A percentile compares a stretch with the other conserved stretches of the same genome.
phyloP scores from a whole-genome alignment of 1,140 invertebrate species.

The Aphidius ervi region DNA sequence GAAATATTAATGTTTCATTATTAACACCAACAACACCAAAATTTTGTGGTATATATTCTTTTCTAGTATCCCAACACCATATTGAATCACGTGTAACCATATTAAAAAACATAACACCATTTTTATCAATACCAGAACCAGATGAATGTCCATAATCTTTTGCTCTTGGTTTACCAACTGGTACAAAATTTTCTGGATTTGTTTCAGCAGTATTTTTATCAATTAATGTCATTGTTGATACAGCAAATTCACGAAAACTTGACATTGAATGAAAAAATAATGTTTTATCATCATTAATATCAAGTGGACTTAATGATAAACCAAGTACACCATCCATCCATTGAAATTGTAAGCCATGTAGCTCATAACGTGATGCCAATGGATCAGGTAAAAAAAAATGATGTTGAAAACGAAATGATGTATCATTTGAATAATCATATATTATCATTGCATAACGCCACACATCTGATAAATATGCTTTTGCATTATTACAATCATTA shows the following conservation, averaged over 20 bases:
- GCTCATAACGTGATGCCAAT: conserved; percentile 59
- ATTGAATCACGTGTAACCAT: conserved; percentile 69
- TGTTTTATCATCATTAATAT: conserved; percentile 56
- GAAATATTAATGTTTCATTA: conserved; percentile 64
- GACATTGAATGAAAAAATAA: conserved; percentile 78
- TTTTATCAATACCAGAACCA: conserved; percentile 64
- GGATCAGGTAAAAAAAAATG: conserved; percentile 76
- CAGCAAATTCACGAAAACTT: conserved; percentile 69
- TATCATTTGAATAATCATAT: conserved; percentile 62
- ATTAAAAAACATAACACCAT: conserved; percentile 74
- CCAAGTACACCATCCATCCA: conserved; percentile 81
- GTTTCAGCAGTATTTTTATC: conserved; percentile 56
- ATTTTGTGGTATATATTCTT: conserved; percentile 63
- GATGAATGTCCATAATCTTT: conserved; percentile 67
- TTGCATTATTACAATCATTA: conserved; percentile 61
- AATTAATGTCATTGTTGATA: conserved; percentile 61
- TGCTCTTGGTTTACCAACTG: conserved; percentile 58
- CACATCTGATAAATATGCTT: conserved; percentile 70
- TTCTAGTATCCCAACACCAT: conserved; percentile 75
- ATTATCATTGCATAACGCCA: conserved; percentile 71
- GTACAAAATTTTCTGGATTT: conserved; percentile 57
- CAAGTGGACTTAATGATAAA: conserved; percentile 62
- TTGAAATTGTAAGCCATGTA: conserved; percentile 71
- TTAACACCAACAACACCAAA: conserved; percentile 60
- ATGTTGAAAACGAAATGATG: conserved; percentile 70